Conservation (phyloP, 2,797 vertebrate species). For the Enteromius unitaeniatus region DNA sequence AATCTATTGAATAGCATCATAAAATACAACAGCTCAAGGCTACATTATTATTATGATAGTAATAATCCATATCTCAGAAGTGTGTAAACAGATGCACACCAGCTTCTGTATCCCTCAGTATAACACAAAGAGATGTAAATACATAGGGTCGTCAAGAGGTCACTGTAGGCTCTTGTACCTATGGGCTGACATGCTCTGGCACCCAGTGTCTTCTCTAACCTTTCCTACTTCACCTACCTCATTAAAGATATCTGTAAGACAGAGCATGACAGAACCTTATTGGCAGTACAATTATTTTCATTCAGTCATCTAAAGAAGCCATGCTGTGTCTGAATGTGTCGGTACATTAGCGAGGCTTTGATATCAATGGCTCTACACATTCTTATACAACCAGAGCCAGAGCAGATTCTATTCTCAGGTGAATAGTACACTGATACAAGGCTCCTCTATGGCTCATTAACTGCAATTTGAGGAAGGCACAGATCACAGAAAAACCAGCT, state of each 20-base stretch:
- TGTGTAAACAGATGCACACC: slow-evolving; percentile 17
- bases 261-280: neutral
- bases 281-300: neutral
- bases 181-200: neutral
- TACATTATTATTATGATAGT: neutral
- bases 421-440: slow-evolving; percentile 15
- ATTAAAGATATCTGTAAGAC: slow-evolving; percentile 17
- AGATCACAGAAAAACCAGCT: slow-evolving; percentile 7
- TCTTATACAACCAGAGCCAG: neutral
- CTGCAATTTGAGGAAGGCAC: neutral
- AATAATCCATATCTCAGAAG: slow-evolving; percentile 8
- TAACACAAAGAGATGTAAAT: neutral
- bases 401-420: slow-evolving; percentile 20
- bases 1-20: neutral
- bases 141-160: neutral
- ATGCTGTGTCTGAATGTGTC: neutral
- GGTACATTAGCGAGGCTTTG: neutral
- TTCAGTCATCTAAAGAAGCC: neutral
- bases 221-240: neutral
- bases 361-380: slow-evolving; percentile 16
- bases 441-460: slow-evolving; percentile 24
- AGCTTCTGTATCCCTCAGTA: slow-evolving; percentile 13
- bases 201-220: neutral
- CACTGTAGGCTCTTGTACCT: neutral
- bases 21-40: slow-evolving; percentile 3